phyloP scores from a whole-genome alignment of 2,797 vertebrate genomes.

The Tangara arthus region DNA sequence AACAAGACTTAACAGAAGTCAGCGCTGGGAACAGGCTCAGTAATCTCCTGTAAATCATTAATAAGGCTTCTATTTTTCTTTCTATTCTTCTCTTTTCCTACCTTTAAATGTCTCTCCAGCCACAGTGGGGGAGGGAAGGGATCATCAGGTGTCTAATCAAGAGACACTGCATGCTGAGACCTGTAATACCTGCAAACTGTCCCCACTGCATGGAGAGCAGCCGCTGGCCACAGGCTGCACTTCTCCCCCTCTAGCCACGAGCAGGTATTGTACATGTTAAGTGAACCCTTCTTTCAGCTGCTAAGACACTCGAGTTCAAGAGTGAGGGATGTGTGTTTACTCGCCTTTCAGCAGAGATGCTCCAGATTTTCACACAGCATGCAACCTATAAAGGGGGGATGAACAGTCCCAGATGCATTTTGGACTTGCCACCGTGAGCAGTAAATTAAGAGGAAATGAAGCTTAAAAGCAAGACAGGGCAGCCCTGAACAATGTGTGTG shows the following conservation, averaged over 20 bases:
- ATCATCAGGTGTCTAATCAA: constrained; percentile 14
- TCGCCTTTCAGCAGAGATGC: constrained; percentile 52
- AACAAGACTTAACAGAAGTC: background rate
- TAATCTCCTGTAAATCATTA: background rate
- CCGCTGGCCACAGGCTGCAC: background rate
- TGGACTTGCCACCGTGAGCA: constrained; percentile 55
- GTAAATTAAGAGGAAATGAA: constrained; percentile 62
- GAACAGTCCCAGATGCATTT: constrained; percentile 53
- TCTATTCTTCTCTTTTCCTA: background rate
- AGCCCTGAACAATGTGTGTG: constrained; percentile 47
- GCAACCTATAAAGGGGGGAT: constrained; percentile 49
- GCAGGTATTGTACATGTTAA: background rate
- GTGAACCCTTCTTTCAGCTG: constrained; percentile 42
- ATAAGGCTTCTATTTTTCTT: background rate
- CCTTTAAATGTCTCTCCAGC: background rate
- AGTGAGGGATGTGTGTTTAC: constrained; percentile 62
- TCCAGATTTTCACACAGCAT: constrained; percentile 61
- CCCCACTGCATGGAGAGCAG: background rate
- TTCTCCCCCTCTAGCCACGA: background rate
- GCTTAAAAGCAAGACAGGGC: constrained; percentile 54
- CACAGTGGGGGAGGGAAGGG: background rate
- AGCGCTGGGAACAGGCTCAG: background rate
- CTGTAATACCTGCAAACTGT: background rate
- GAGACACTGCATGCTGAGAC: background rate
- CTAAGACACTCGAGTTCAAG: constrained; percentile 56